A percentile compares a stretch with the other conserved stretches of the same genome.
Evolutionary conservation across 2,888 invertebrate species (phyloP).

Genomic region (Abrostola tripartita): DNA sequence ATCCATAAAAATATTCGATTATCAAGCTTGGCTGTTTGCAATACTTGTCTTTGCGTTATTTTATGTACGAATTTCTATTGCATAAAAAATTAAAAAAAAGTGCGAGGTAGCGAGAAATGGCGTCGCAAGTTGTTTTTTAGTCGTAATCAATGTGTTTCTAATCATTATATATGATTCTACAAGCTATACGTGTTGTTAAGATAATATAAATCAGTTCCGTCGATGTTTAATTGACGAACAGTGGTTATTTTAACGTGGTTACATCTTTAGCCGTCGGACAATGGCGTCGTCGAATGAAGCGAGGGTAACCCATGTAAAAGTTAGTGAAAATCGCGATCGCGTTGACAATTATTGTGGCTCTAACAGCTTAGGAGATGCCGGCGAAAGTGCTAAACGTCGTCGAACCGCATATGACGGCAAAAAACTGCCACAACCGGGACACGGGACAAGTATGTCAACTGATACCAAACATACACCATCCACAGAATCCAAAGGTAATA

Average conservation of each 20-base stretch:
- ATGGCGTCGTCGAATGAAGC: constrained; percentile 86
- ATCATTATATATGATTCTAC: constrained; percentile 66
- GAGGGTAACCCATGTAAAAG: constrained; percentile 83
- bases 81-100: constrained; percentile 71
- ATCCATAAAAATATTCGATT: not conserved
- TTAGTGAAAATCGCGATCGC: constrained; percentile 79
- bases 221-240: constrained; percentile 76
- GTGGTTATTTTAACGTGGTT: constrained; percentile 72
- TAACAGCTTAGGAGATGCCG: constrained; percentile 76
- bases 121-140: constrained; percentile 88
- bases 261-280: constrained; percentile 77
- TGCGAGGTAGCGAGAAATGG: constrained; percentile 83
- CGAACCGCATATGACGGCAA: constrained; percentile 81
- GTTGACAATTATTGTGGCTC: constrained; percentile 71
- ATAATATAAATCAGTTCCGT: constrained; percentile 64
- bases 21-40: constrained; percentile 56
- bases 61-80: constrained; percentile 64
- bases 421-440: constrained; percentile 84
- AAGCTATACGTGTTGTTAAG: constrained; percentile 64
- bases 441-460: constrained; percentile 83
- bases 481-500: constrained; percentile 80
- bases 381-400: constrained; percentile 81
- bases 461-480: constrained; percentile 73
- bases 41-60: constrained; percentile 58
- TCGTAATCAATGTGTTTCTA: constrained; percentile 80